phyloP scores from a whole-genome alignment of 53 echinoderm and acorn worm genomes.

The Stichopus horrens region DNA sequence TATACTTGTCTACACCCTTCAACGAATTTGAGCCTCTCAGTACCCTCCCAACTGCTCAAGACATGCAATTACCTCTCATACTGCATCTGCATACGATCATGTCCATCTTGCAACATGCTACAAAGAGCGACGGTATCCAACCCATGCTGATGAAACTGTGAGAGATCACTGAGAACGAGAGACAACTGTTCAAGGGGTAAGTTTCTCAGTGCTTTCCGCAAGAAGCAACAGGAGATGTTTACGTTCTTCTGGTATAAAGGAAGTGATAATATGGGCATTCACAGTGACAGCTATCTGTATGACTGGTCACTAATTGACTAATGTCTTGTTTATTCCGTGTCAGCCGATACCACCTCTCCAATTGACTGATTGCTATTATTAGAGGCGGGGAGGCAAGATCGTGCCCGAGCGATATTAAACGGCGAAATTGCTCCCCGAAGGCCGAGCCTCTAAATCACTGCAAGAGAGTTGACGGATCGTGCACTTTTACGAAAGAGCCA shows the following conservation, averaged over 20 bases:
- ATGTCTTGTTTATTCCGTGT: slow-evolving; percentile 24
- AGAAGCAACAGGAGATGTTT: slow-evolving; percentile 30
- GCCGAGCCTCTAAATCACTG: background rate
- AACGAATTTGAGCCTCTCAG: too few species aligned
- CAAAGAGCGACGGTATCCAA: too few species aligned
- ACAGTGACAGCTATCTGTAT: background rate
- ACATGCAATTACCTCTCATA: too few species aligned
- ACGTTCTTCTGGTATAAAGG: background rate
- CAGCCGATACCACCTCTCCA: background rate
- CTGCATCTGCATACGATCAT: too few species aligned
- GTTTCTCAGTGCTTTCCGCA: background rate
- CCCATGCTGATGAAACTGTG: too few species aligned
- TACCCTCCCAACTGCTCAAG: too few species aligned
- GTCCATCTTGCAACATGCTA: too few species aligned
- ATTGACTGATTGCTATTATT: background rate
- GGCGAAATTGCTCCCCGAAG: background rate
- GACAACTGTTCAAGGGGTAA: slow-evolving; percentile 9
- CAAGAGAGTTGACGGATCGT: background rate
- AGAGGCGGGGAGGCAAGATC: background rate
- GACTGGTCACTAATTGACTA: slow-evolving; percentile 23
- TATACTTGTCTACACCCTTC: too few species aligned
- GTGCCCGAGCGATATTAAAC: background rate
- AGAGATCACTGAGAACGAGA: background rate
- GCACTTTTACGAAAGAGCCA: too few species aligned
- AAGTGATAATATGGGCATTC: slow-evolving; percentile 6